Base-by-base conservation (phyloP, 2,113 vertebrate species). In the Tretioscincus oriximinensis region DNA sequence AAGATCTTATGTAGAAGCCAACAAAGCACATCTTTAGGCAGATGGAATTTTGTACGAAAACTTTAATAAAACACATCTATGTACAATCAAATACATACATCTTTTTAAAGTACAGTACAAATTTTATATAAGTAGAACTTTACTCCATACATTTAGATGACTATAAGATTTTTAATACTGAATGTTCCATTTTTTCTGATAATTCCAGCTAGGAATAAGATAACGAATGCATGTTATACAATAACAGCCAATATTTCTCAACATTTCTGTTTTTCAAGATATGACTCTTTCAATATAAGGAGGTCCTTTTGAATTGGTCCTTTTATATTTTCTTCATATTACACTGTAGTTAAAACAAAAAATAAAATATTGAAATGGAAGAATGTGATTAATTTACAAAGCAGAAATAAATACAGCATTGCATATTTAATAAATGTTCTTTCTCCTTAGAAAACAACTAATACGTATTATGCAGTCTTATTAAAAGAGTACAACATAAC, bases 161-260 rank as follows among this genome's bases (percentile, higher is more conserved):
- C n/a, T 49, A 29, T 68, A 69, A 20, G 20, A 41, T 76, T 54
- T 74, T 87, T 77, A 70, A 41, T 5, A 81, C 77, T 86, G 80
- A 22, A 86, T 6, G 9, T 69, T 4, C 12, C 2, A 1, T 47
- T 6, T 0, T 1, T 80, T 86, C 7, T 14, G 71, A 1, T 35
- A 2, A 11, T 64, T 2, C 41, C 3, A 29, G 4, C 8, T n/a
- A 12, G 1, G 82, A 87, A 77, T 45, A 75, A 87, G 69, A 22
- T 41, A 0, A 0, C 58, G 1, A 47, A 20, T 49, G 0, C 26
- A 9, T 60, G 45, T 76, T 65, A 54, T 67, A 77, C 63, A 0
- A 3, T 63, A 73, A 1, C 16, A 20, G 1, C 1, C 1, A 45
- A 3, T 1, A 9, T 28, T 67, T 24, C 22, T 60, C 81, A 68